These are phyloP conservation scores for Plestiodon gilberti DNA, from an alignment of 2,113 vertebrate genomes.

Conservation along the genomic window DNA sequence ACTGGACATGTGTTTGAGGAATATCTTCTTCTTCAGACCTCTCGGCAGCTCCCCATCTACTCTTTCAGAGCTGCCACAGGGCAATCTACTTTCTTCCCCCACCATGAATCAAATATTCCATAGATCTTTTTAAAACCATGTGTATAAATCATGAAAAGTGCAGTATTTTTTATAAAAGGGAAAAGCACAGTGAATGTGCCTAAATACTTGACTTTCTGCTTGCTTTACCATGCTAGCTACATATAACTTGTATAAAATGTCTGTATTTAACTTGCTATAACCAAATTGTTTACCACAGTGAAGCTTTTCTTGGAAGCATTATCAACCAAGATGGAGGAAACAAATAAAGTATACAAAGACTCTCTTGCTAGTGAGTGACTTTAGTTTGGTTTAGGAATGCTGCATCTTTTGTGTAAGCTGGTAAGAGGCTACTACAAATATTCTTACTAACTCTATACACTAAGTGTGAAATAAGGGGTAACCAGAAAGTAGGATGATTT, in stretches of 20 bases:
- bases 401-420: not conserved
- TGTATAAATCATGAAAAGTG: not conserved
- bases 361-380: no score
- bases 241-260: not conserved
- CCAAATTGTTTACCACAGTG: not conserved
- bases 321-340: not conserved
- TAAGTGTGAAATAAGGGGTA: no score
- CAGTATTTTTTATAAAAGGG: not conserved
- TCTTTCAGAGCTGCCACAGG: not conserved
- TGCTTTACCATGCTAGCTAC: not conserved
- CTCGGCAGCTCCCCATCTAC: not conserved
- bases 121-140: not conserved
- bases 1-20: not conserved
- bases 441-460: no score
- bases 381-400: no score
- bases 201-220: not conserved
- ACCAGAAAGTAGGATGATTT: no score
- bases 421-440: not conserved
- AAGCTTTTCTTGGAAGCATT: not conserved
- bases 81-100: not conserved
- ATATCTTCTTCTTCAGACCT: rapidly evolving
- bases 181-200: not conserved
- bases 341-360: not conserved
- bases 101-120: not conserved
- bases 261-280: slow-evolving; percentile 4